Percentiles rank a stretch among this genome's conserved stretches.
Conservation (phyloP, 2,888 invertebrate species). For the Leptinotarsa tumamoca region DNA sequence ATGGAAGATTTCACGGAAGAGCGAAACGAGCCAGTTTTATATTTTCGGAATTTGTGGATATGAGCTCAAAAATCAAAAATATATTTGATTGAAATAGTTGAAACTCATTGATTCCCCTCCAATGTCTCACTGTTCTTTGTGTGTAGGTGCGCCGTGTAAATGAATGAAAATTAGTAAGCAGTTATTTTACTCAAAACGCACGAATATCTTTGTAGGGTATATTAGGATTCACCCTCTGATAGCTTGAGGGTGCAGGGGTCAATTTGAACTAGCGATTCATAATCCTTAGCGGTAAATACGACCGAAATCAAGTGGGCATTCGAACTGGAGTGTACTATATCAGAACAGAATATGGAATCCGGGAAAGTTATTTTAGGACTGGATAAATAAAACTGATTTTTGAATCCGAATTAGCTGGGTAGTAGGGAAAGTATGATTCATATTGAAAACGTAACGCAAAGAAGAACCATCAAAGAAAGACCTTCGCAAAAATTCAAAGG, state of each 20-base stretch:
- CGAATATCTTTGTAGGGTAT: neutral
- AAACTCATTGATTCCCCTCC: neutral
- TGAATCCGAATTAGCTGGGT: neutral
- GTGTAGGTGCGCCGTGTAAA: neutral
- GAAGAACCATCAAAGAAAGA: no score
- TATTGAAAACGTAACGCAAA: no score
- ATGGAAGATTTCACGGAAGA: no score
- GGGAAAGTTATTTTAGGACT: neutral
- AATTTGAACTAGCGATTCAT: neutral
- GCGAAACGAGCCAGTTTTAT: no score
- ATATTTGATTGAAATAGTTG: neutral
- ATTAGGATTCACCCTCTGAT: conserved; percentile 3
- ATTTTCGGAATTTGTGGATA: no score
- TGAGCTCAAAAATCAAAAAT: no score
- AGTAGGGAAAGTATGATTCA: no score
- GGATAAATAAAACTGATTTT: neutral
- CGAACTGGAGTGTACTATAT: neutral
- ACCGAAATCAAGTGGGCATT: neutral
- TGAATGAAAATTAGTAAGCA: conserved; percentile 2
- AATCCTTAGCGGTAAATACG: neutral
- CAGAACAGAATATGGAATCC: neutral
- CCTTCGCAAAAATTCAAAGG: no score
- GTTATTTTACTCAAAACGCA: conserved; percentile 1
- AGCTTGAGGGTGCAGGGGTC: neutral
- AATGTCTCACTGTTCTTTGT: neutral